Evolutionary conservation across 2,113 vertebrate species (phyloP), one percentile per base, ranked within the genome.

Genomic region (Pitta sordida): DNA sequence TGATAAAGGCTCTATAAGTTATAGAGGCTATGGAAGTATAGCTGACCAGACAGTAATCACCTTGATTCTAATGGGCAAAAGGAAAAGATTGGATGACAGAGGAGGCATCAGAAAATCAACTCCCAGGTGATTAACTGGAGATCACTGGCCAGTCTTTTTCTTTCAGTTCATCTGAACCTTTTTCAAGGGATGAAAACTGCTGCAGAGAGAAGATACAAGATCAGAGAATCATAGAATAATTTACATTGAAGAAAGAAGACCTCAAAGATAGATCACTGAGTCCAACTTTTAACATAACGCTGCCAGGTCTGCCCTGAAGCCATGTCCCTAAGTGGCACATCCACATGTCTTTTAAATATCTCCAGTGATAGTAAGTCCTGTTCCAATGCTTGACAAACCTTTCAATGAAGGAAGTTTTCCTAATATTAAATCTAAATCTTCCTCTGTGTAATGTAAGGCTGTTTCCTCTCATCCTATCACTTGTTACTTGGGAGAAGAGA

Each of bases 291-390:
- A 52, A 17, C 10, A n/a, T 15, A 62, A 52, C 10, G 37, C 15
- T 26, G n/a, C 29, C 11, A 26, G 59, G 3, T 68, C 44, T 48
- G 41, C n/a, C 20, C 20, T 68, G 29, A 46, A 46, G 34, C 11
- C 17, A 11, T 15, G 14, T 34, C 24, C 17, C 20, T 26, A 60
- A 48, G 11, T 68, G 24, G 9, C 62, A 39, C n/a, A 41, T 10
- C 19, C 74, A 29, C 10, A 14, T 0, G 0, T 30, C 6, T 67
- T 39, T 44, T 39, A 60, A 53, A 26, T 39, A 46, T 13, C 11
- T 48, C 21, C 29, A 48, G n/a, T n/a, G 29, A 30, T 30, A 20
- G 20, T 53, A 16, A 32, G 16, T 23, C 13, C 16, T 75, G 7
- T 46, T 75, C 5, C n/a, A 75, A 19, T 41, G 53, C 3, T 22